Conservation (phyloP, 1,140 invertebrate genomes). For the Drosophila auraria region DNA sequence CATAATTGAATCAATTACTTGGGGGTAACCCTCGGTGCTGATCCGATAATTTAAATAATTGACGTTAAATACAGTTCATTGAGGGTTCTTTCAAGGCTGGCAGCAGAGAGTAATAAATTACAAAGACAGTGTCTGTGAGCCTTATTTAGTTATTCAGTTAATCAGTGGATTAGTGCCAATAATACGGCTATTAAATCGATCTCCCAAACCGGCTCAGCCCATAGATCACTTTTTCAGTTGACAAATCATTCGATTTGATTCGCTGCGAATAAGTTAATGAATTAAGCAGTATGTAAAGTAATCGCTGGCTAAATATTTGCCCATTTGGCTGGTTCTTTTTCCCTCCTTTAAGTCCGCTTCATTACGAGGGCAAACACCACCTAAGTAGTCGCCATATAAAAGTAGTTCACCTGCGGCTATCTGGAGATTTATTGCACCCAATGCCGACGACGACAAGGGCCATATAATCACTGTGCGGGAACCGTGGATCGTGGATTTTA, state of each 20-base stretch:
- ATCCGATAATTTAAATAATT: slow-evolving; percentile 34
- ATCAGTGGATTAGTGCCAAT: slow-evolving; percentile 5
- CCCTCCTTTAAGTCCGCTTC: not conserved
- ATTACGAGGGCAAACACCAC: slow-evolving; percentile 28
- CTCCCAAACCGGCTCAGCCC: slow-evolving; percentile 6
- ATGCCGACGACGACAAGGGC: slow-evolving; percentile 7
- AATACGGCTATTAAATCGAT: slow-evolving; percentile 7
- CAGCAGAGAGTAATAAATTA: not conserved
- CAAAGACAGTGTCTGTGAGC: not conserved
- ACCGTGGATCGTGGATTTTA: slow-evolving; percentile 11
- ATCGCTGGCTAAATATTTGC: slow-evolving; percentile 12
- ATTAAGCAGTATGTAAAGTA: not conserved
- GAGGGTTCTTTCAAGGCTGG: slow-evolving; percentile 16
- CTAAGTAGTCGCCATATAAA: slow-evolving; percentile 47
- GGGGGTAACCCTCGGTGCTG: slow-evolving; percentile 1
- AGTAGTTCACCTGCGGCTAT: slow-evolving; percentile 39
- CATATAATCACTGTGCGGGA: slow-evolving; percentile 47
- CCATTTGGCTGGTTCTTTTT: not conserved
- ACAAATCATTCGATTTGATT: not conserved
- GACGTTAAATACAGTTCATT: slow-evolving; percentile 19
- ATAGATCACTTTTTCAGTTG: slow-evolving; percentile 1
- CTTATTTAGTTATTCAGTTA: not conserved
- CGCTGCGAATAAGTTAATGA: not conserved
- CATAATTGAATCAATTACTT: slow-evolving; percentile 31
- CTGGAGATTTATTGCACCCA: slow-evolving; percentile 60